phyloP scores from a whole-genome alignment of 2,113 vertebrate species.

The Sinocyclocheilus anshuiensis region DNA sequence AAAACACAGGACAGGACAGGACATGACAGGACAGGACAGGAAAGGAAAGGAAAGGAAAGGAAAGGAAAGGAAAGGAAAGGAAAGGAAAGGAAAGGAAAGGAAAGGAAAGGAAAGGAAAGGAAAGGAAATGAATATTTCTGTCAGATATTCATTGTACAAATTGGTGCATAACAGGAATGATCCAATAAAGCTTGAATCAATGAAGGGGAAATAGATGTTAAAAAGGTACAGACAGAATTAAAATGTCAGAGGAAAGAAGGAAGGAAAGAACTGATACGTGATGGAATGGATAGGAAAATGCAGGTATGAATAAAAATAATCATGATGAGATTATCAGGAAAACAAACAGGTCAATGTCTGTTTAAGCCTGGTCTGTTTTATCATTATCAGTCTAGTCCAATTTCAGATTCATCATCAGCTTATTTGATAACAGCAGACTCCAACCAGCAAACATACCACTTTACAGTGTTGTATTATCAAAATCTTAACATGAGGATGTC shows the following conservation, averaged over 20 bases:
- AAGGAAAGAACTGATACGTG: background rate
- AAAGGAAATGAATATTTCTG: too few species aligned
- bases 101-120: too few species aligned
- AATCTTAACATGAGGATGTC: background rate
- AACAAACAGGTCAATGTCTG: background rate
- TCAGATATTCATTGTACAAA: too few species aligned
- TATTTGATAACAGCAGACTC: background rate
- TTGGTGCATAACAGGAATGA: background rate
- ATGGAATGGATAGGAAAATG: slow-evolving; percentile 7
- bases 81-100: too few species aligned
- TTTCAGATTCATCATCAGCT: background rate
- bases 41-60: too few species aligned
- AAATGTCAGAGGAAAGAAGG: slow-evolving; percentile 45
- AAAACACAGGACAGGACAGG: too few species aligned
- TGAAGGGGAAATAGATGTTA: background rate
- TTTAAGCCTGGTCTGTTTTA: background rate
- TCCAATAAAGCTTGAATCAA: background rate
- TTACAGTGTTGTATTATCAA: background rate
- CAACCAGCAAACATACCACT: background rate
- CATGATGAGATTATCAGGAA: slow-evolving; percentile 13
- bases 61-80: too few species aligned
- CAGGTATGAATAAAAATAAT: slow-evolving; percentile 7
- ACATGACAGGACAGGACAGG: too few species aligned
- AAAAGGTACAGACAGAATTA: background rate
- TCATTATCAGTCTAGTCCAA: background rate